Conservation (phyloP, 1,140 invertebrate genomes). For the Stratiolaelaps scimitus region DNA sequence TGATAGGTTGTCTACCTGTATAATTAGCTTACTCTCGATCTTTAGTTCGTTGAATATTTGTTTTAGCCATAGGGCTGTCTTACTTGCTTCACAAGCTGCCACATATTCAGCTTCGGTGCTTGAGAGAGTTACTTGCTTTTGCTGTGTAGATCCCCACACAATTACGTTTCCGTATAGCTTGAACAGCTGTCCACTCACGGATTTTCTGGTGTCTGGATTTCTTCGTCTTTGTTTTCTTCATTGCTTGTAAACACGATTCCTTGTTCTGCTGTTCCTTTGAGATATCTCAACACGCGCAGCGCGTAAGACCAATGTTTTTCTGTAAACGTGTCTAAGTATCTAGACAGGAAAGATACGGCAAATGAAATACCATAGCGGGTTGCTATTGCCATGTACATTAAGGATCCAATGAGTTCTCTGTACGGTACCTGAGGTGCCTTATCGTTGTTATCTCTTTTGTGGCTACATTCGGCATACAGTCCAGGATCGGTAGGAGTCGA, state of each 20-base stretch:
- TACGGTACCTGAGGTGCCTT: neutral
- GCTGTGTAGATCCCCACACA: no score
- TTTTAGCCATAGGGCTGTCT: constrained; percentile 11
- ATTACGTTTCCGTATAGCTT: neutral
- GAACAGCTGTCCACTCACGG: neutral
- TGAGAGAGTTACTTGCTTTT: no score
- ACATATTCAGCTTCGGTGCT: no score
- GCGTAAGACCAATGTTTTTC: neutral
- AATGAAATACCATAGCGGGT: neutral
- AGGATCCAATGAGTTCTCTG: no score
- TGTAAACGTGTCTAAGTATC: no score
- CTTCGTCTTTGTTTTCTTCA: neutral
- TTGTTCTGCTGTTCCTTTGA: neutral
- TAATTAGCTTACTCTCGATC: neutral
- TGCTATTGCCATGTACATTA: neutral
- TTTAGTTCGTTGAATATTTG: neutral
- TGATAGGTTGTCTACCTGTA: no score
- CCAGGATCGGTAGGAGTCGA: neutral
- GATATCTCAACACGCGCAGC: neutral
- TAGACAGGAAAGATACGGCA: neutral
- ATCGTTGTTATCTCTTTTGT: neutral
- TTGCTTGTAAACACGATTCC: constrained; percentile 6
- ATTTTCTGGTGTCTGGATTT: neutral
- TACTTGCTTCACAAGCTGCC: constrained; percentile 1
- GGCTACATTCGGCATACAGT: neutral